Evolutionary conservation across 2,113 vertebrate species (phyloP).

Genomic region (Coreoperca whiteheadi): DNA sequence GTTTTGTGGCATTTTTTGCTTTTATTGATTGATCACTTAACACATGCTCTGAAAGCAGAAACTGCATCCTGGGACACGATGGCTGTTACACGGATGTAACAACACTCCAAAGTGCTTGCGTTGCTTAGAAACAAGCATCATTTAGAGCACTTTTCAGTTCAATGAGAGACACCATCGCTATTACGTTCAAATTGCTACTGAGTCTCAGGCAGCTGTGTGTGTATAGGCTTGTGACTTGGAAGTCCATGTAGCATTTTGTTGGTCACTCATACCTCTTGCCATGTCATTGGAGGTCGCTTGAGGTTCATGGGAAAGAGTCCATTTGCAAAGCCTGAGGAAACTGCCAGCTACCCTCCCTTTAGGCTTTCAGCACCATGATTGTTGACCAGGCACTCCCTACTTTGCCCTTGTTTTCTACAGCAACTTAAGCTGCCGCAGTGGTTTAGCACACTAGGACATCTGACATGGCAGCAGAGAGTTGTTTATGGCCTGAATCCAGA

Average conservation of each 20-base stretch:
- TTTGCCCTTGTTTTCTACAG: constrained; percentile 79
- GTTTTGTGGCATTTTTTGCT: constrained; percentile 9
- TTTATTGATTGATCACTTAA: constrained; percentile 6
- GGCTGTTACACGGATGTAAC: constrained; percentile 27
- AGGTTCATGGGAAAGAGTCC: constrained; percentile 94
- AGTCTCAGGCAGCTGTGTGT: constrained; percentile 10
- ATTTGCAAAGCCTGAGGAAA: constrained; percentile 91
- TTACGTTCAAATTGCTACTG: constrained; percentile 37
- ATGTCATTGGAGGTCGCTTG: constrained; percentile 85
- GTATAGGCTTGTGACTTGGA: constrained; percentile 31
- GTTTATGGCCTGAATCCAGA: constrained; percentile 50
- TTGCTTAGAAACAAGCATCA: constrained; percentile 75
- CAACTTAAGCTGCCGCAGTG: constrained; percentile 58
- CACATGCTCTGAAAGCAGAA: constrained; percentile 19
- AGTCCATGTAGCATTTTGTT: constrained; percentile 23
- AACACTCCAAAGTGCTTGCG: constrained; percentile 19
- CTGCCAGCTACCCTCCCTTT: constrained; percentile 88
- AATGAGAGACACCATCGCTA: constrained; percentile 4
- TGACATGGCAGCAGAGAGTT: constrained; percentile 38
- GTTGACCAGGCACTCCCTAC: constrained; percentile 86
- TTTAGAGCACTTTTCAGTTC: constrained; percentile 39
- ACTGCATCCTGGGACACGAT: constrained; percentile 20
- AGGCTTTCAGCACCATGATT: constrained; percentile 81
- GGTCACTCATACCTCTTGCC: constrained; percentile 66
- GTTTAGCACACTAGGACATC: constrained; percentile 86